Conservation (phyloP, 2,113 vertebrate species). For the Phasianus colchicus region DNA sequence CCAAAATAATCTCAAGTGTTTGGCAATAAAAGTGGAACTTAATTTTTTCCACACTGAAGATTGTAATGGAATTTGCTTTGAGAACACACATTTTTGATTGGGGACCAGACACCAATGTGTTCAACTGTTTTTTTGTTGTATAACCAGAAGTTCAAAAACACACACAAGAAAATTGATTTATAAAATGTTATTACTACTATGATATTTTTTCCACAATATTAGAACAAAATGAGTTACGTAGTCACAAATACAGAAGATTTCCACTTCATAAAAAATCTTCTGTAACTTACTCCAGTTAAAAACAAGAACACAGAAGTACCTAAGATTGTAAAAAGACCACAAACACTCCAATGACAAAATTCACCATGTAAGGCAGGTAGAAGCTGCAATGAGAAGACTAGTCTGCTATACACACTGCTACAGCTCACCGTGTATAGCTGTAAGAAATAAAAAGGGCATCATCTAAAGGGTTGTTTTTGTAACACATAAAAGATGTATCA, state of each 20-base stretch:
- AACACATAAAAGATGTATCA: background rate
- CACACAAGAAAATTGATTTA: conserved; percentile 7
- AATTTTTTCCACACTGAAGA: conserved; percentile 74
- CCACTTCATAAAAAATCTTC: background rate
- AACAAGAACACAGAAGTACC: background rate
- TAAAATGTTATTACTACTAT: background rate
- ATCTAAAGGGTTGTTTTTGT: background rate
- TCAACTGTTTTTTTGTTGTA: conserved; percentile 27
- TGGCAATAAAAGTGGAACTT: conserved; percentile 64
- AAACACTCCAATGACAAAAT: background rate
- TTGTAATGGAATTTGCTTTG: conserved; percentile 62
- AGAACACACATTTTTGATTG: conserved; percentile 52
- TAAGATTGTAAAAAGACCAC: background rate
- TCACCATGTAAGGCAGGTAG: background rate
- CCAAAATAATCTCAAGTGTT: conserved; percentile 73
- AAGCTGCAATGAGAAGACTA: background rate
- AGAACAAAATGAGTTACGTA: background rate
- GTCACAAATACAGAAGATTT: background rate
- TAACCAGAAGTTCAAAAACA: conserved; percentile 41
- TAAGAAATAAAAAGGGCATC: background rate
- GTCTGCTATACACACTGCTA: background rate
- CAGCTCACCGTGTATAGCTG: background rate
- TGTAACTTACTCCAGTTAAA: background rate
- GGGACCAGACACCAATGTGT: conserved; percentile 20
- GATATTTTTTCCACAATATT: conserved; percentile 12